phyloP scores from a whole-genome alignment of 2,113 vertebrate species.

The Hyperopisus bebe region DNA sequence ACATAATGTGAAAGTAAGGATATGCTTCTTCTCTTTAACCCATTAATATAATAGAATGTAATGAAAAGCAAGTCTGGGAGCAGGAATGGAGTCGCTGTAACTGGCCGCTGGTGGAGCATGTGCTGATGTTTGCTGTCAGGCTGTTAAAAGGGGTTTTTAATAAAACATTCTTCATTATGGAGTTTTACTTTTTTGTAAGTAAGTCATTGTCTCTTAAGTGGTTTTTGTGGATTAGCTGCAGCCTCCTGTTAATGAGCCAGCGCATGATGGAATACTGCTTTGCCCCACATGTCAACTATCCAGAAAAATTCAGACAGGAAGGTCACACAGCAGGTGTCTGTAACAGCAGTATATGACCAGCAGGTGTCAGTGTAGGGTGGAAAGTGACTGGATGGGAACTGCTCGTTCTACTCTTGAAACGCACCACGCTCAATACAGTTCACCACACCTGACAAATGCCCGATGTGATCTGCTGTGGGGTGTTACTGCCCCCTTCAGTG shows the following conservation, averaged over 20 bases:
- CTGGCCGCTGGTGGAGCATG: neutral
- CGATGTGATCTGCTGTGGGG: neutral
- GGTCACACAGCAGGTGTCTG: neutral
- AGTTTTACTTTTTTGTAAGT: neutral
- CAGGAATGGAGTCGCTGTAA: neutral
- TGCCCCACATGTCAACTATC: neutral
- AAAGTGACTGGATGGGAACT: neutral
- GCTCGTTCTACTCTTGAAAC: neutral
- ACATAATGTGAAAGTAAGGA: neutral
- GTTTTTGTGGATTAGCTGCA: neutral
- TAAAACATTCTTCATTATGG: constrained; percentile 1
- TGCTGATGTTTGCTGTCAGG: neutral
- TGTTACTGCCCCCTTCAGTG: neutral
- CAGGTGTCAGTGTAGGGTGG: constrained; percentile 2
- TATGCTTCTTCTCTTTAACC: neutral
- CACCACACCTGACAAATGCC: neutral
- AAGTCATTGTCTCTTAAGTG: neutral
- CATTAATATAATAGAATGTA: constrained; percentile 4
- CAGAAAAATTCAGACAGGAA: neutral
- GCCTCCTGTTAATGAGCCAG: neutral
- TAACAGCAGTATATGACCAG: neutral
- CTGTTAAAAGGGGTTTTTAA: constrained; percentile 9
- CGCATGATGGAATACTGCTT: neutral
- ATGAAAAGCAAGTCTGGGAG: neutral
- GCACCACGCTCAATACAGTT: neutral